A percentile compares a stretch with the other conserved stretches of the same genome.
phyloP scores from a whole-genome alignment of 2,797 vertebrate species.

The Rhinoraja longicauda region DNA sequence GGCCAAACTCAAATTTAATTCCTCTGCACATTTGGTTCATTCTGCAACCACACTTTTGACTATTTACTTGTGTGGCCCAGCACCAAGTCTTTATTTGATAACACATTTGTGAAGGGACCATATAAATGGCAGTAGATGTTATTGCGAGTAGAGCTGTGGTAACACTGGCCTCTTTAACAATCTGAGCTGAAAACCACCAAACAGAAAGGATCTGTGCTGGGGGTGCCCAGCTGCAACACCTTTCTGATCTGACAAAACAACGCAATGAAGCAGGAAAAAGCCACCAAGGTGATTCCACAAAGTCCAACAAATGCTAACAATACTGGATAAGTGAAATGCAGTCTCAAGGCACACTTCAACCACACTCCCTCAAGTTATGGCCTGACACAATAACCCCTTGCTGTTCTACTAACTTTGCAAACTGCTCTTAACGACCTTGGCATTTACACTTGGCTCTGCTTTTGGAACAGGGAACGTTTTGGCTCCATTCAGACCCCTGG shows the following conservation, averaged over 20 bases:
- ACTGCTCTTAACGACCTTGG: constrained; percentile 33
- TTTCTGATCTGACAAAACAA: background rate
- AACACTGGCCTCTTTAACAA: background rate
- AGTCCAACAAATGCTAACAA: constrained; percentile 1
- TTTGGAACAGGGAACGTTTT: constrained; percentile 11
- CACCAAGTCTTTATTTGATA: too few species aligned
- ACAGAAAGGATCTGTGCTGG: background rate
- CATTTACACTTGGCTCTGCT: background rate
- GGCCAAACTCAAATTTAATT: too few species aligned
- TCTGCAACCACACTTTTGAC: too few species aligned
- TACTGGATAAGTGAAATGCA: background rate
- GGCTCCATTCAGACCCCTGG: background rate
- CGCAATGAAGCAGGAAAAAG: background rate
- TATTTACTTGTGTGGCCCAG: too few species aligned
- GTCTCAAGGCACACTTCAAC: constrained; percentile 11
- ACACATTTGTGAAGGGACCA: too few species aligned
- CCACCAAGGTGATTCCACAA: background rate
- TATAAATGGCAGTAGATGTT: too few species aligned
- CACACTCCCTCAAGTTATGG: background rate
- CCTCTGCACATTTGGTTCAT: too few species aligned
- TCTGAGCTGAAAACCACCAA: background rate
- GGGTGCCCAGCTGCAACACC: background rate
- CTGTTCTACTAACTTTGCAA: constrained; percentile 12
- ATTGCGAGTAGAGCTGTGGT: too few species aligned
- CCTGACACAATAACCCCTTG: background rate